Evolutionary conservation across 2,797 vertebrate species (phyloP), one percentile per base, ranked within the genome.

Genomic region (Lepus oiostolus): DNA sequence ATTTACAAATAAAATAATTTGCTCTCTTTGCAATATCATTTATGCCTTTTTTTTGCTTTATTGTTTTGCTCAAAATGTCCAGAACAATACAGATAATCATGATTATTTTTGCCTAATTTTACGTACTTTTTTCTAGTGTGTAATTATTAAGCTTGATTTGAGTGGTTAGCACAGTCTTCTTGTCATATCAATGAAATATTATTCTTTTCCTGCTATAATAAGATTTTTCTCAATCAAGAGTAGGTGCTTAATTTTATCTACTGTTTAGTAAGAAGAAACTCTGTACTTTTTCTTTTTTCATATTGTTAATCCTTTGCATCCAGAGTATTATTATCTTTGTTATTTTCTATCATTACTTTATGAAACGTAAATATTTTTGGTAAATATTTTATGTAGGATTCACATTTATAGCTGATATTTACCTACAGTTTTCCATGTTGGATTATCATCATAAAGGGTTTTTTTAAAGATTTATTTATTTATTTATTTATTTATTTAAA

Each of bases 1-100:
- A 87, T 87, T 92, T 89, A 60, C 22, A 81, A 75, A 90, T 88
- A 77, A 95, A 87, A 87, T 63, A 84, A 85, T 79, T 77, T 72
- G 24, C 17, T 72, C 10, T 92, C 72, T 93, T 92, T 71, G 22
- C 28, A 93, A 58, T 95, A 67, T 90, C 17, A 62, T 26, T 68
- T 86, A 32, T 67, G 19, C 38, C 71, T 81, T 89, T 87, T 88
- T 92, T 88, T 92, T 85, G 63, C 22, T 14, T 86, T 76, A 76
- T 52, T 84, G 9, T 72, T 93, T 90, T 87, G 14, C 58, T 92
- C 47, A 92, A 90, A 95, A 85, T 50, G 30, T 88, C 54, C 58
- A 77, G 32, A 95, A 77, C 12, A 93, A 90, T n/a, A 84, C n/a
- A 86, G 32, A 90, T 62, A 77, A 60, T 81, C 8, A 67, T 54